Conservation (phyloP, 2,113 vertebrate species). For the Hippoglossus stenolepis region DNA sequence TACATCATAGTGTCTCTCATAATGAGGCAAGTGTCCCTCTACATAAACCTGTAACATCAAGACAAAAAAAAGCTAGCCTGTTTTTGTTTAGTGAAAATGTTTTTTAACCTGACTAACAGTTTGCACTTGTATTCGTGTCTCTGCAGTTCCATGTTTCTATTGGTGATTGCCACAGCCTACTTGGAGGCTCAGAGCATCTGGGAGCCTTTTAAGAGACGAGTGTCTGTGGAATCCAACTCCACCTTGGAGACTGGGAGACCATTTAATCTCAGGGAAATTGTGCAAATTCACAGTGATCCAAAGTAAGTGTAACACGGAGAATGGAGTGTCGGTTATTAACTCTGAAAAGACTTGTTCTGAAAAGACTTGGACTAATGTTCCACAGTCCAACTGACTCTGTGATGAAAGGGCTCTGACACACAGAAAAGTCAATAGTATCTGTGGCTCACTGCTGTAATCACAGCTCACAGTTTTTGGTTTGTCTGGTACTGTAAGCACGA, state of each 20-base stretch:
- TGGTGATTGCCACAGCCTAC: slow-evolving; percentile 96
- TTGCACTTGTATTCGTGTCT: slow-evolving; percentile 50
- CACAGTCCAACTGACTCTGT: not conserved
- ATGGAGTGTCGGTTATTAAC: no score
- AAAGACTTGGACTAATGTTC: no score
- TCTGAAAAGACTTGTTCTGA: no score
- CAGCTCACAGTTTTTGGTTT: slow-evolving; percentile 5
- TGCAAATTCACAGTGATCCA: slow-evolving; percentile 93
- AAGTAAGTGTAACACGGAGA: slow-evolving; percentile 85
- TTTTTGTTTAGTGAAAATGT: not conserved
- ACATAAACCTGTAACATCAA: not conserved
- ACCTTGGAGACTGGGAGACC: slow-evolving; percentile 93
- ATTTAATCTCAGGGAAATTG: slow-evolving; percentile 98
- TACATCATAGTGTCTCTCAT: slow-evolving; percentile 94
- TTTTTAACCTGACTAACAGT: not conserved
- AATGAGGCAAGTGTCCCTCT: slow-evolving; percentile 87
- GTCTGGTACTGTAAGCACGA: not conserved
- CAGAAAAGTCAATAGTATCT: no score
- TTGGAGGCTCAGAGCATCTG: slow-evolving; percentile 99
- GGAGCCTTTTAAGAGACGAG: slow-evolving; percentile 95
- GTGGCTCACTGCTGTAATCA: not conserved
- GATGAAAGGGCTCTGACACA: not conserved
- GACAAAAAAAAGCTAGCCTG: not conserved
- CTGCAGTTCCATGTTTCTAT: slow-evolving; percentile 91
- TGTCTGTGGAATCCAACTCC: slow-evolving; percentile 93